Base-by-base conservation (phyloP, 2,113 vertebrate genomes). In the Kryptolebias marmoratus region DNA sequence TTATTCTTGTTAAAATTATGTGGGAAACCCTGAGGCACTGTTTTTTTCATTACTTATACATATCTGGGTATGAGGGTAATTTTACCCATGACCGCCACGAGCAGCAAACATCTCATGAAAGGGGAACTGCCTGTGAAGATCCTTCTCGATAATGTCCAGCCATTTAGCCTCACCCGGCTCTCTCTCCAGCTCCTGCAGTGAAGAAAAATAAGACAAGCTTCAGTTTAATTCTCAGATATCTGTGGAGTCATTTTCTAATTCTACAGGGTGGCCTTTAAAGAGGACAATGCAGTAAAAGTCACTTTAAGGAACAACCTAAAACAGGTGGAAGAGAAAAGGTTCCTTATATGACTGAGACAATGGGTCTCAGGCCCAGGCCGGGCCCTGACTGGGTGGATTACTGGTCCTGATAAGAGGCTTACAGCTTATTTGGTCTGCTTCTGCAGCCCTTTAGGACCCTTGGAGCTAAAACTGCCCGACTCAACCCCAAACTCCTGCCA, bases 31-130 rank as follows among this genome's bases (percentile, higher is more conserved):
- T 30, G 28, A 27, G 52, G 16, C 56, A 48, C 61, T 76, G 32
- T 3, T 53, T 49, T 39, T 27, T 13, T 2, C 8, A 47, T 9
- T 39, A 22, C 39, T 48, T 11, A 0, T 27, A n/a, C 12, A 49
- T 48, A 16, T 64, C 63, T 48, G 36, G 15, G 54, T 4, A 16
- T 14, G 1, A 48, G n/a, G 13, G 11, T 39, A 13, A 44, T 50
- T 73, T 94, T 92, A 97, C 96, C 96, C 96, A 3, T 96, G 95
- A 36, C 96, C 96, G 5, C 96, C 96, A 22, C 96, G 94, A 52
- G 95, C 95, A 56, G 95, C 96, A 89, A 97, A 97, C 95, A 97
- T 96, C 90, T 97, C 96, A 7, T 97, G 96, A 86, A 97, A 97
- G 49, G 96, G 96, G 64, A 97, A 97, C 89, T 97, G 96, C 56